Conservation (phyloP, 2,797 vertebrate genomes). For the Anguilla obscura region DNA sequence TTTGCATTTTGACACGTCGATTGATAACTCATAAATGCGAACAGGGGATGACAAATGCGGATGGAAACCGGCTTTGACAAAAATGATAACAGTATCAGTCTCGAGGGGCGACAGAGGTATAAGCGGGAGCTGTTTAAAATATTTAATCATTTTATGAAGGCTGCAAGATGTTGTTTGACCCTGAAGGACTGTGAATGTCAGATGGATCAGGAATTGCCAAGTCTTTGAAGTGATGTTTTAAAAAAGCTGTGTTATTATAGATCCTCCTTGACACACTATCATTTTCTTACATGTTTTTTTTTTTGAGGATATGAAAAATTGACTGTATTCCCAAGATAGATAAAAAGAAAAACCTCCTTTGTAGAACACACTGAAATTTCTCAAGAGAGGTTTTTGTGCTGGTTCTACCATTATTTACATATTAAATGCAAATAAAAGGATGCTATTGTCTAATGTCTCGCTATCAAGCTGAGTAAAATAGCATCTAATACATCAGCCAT, state of each 20-base stretch:
- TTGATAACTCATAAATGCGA: conserved; percentile 85
- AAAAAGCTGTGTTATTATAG: conserved; percentile 83
- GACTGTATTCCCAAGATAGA: conserved; percentile 82
- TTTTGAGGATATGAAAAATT: conserved; percentile 64
- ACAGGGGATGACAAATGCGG: conserved; percentile 79
- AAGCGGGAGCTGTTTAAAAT: conserved; percentile 86
- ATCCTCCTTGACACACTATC: conserved; percentile 84
- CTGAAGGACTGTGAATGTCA: conserved; percentile 99
- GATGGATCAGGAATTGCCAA: conserved; percentile 92
- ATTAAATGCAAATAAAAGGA: conserved; percentile 44
- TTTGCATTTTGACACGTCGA: conserved; percentile 86
- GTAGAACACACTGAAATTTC: conserved; percentile 20
- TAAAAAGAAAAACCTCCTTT: conserved; percentile 60
- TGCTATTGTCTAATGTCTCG: conserved; percentile 47
- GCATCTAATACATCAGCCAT: conserved; percentile 12
- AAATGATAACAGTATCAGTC: conserved; percentile 87
- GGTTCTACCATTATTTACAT: conserved; percentile 46
- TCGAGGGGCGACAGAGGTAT: conserved; percentile 82
- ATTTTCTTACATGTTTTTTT: conserved; percentile 72
- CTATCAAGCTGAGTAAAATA: conserved; percentile 30
- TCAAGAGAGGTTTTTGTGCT: conserved; percentile 35
- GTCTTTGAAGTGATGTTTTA: conserved; percentile 96
- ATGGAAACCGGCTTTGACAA: conserved; percentile 81
- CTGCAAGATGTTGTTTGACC: conserved; percentile 98
- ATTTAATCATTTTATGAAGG: conserved; percentile 96